Evolutionary conservation across 2,888 invertebrate genomes (phyloP), one percentile per base, ranked within the genome.

Genomic region (Cryptocephalus moraei): DNA sequence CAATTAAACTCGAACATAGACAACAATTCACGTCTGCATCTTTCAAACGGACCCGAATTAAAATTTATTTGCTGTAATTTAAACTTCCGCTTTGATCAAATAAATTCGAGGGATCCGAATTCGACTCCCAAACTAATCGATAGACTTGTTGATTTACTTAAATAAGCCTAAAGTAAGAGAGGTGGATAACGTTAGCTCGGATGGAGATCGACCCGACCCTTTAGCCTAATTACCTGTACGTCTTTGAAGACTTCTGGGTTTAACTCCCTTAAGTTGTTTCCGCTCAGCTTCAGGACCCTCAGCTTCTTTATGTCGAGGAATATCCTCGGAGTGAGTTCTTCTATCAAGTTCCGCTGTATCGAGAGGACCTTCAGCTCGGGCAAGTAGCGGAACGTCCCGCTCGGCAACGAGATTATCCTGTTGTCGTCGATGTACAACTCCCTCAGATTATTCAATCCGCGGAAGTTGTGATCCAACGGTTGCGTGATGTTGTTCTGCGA

Each of bases 171-270:
- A 12, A 12, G 43, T 38, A 33, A 43, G 38, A 38, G 14, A 10
- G 33, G 14, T 32, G 6, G 22, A 22, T 22, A 22, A 22, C 22
- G 22, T 22, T 22, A 22, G 22, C 22, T 22, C 22, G 3, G 22
- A 22, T 22, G 22, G 22, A 22, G 22, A 22, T 2, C 22, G 22
- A 22, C 22, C 22, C 22, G 6, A 22, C 22, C 22, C 22, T 22
- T 22, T 22, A 22, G 22, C 22, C 22, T 22, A 58, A 69, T 69
- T 69, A 80, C 79, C 72, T 75, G 72, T 49, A 79, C 72, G 70
- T 86, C 85, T 64, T 81, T 82, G 67, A 86, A 86, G 32, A 84
- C 84, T 71, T 88, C 88, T 10, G 87, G 85, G 61, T 81, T 80
- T 50, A 90, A 75, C 62, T 86, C 84, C 44, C 75, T 71, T 45